Evolutionary conservation across 2,888 invertebrate genomes (phyloP), one percentile per base, ranked within the genome.

Genomic region (Prosopocoilus inquinatus): DNA sequence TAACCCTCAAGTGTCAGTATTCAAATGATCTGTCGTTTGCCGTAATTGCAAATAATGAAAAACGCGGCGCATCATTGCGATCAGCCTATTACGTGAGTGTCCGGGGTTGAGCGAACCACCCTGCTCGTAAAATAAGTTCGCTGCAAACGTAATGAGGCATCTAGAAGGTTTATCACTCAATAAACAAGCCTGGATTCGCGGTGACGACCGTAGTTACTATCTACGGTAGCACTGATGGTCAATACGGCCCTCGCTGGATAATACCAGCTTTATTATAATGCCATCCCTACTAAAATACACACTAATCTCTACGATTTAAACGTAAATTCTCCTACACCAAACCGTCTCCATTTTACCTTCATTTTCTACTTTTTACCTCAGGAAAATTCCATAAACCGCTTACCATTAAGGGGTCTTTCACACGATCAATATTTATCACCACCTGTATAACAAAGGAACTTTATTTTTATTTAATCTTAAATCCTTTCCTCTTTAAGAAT

Each of bases 131-230:
- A 75, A 70, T 69, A 70, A 74, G 69, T 70, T 70, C 67, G 67
- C 68, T 65, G 68, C 69, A 69, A 69, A 71, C 69, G 73, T 75
- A 76, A 75, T 74, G 75, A 74, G 70, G 67, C 71, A 67, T 68
- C 68, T 68, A 68, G 70, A 66, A 72, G 70, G 69, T 76, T 75
- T 76, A 75, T 75, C 75, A 75, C 75, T 72, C 74, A 68, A 75
- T 75, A 75, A 76, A 74, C 72, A 72, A 71, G 65, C 60, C 50
- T 54, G 52, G 57, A 54, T 59, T 54, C 57, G 47, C 45, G 46
- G 53, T 57, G 61, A 58, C 53, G 59, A 58, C 53, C 50, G 52
- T 47, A 50, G 50, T 57, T 51, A 53, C 36, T 49, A 50, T 51
- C 57, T 45, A 48, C 55, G 49, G 52, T 53, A 53, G 47, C 43